Percentiles rank a stretch among this genome's conserved stretches.
Evolutionary conservation across 2,113 vertebrate genomes (phyloP).

Genomic region (Seriola rivoliana): DNA sequence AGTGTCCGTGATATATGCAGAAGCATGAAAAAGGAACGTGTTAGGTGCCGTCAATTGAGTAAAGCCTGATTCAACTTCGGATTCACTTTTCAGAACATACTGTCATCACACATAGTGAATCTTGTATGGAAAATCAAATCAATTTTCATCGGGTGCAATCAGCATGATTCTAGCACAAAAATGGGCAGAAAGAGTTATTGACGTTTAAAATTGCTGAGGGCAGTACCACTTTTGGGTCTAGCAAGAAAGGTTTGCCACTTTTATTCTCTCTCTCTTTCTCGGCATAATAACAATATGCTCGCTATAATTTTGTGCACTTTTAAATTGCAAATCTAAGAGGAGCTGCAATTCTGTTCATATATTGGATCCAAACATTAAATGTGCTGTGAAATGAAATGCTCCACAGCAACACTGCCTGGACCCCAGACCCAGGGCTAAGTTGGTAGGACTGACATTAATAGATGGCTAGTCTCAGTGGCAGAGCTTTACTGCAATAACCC

Average conservation of each 20-base stretch:
- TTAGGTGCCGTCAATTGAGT: not conserved
- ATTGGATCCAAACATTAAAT: conserved; percentile 41
- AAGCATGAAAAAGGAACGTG: conserved; percentile 1
- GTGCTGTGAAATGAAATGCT: conserved; percentile 51
- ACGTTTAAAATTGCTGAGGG: conserved; percentile 30
- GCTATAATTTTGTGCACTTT: conserved; percentile 23
- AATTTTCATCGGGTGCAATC: conserved; percentile 35
- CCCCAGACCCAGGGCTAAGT: conserved; percentile 32
- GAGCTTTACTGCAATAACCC: conserved; percentile 57
- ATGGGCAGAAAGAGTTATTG: conserved; percentile 8
- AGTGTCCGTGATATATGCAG: not conserved
- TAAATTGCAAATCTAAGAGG: conserved; percentile 29
- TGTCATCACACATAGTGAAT: conserved; percentile 28
- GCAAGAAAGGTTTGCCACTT: conserved; percentile 13
- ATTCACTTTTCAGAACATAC: conserved; percentile 17
- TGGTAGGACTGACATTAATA: conserved; percentile 64
- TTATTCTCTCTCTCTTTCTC: not conserved
- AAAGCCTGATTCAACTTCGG: conserved; percentile 10
- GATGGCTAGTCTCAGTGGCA: conserved; percentile 57
- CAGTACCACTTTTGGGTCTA: conserved; percentile 2
- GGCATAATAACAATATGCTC: not conserved
- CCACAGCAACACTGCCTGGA: conserved; percentile 10
- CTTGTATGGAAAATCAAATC: conserved; percentile 2
- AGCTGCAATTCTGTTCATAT: conserved; percentile 10
- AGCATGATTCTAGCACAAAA: conserved; percentile 25